Evolutionary conservation across 2,113 vertebrate species (phyloP).

Genomic region (Varanus salvator): DNA sequence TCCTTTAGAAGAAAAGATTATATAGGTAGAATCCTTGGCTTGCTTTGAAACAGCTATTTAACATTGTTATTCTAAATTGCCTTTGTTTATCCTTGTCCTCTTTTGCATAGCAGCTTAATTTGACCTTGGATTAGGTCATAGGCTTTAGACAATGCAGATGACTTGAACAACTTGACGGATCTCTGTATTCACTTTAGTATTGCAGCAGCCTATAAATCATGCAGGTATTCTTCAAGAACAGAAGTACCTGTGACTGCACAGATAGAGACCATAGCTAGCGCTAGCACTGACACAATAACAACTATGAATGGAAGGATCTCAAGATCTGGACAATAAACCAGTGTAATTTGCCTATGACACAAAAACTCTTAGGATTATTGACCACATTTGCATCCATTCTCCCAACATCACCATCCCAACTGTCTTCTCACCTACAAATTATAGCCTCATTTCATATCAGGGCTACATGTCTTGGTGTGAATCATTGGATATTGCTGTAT

Average conservation of each 20-base stretch:
- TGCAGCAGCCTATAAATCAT: neutral
- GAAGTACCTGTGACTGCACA: neutral
- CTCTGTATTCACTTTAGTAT: slow-evolving; percentile 4
- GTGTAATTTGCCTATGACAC: neutral
- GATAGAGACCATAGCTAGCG: slow-evolving; percentile 11
- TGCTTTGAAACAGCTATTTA: slow-evolving; percentile 17
- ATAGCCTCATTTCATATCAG: neutral
- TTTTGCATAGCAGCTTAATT: slow-evolving; percentile 16
- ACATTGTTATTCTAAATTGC: neutral
- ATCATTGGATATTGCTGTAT: neutral
- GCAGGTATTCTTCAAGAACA: slow-evolving; percentile 8
- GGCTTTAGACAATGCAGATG: slow-evolving; percentile 32
- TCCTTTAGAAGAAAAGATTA: slow-evolving; percentile 22
- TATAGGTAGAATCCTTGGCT: slow-evolving; percentile 24
- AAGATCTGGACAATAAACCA: neutral
- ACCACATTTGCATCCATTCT: neutral
- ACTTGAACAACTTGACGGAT: neutral
- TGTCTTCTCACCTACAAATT: neutral
- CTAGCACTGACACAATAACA: neutral
- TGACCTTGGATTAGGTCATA: slow-evolving; percentile 37
- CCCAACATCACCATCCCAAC: neutral
- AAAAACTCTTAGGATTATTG: neutral
- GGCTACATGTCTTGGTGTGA: neutral
- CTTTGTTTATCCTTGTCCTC: slow-evolving; percentile 42
- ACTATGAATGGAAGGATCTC: neutral